Evolutionary conservation across 2,797 vertebrate species (phyloP).

Genomic region (Schizopygopsis pylzovi): DNA sequence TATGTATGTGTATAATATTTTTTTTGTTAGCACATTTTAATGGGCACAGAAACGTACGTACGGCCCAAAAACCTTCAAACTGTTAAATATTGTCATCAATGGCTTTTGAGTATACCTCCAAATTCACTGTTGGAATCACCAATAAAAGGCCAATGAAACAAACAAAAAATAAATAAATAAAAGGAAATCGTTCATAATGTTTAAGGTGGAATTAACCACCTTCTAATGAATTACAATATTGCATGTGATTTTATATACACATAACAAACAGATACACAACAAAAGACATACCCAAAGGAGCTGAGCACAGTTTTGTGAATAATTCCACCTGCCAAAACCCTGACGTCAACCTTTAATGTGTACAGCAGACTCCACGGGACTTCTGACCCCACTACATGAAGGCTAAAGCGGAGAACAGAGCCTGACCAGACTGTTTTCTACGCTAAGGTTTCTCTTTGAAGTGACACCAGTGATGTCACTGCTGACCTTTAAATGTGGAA

Average conservation of each 20-base stretch:
- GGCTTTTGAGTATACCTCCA: neutral
- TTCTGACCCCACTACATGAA: constrained; percentile 16
- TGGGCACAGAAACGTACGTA: no score
- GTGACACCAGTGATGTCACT: constrained; percentile 52
- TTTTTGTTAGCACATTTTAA: neutral
- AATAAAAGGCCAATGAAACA: neutral
- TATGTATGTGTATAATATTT: no score
- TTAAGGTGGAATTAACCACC: neutral
- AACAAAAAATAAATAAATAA: no score
- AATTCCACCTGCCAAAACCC: neutral
- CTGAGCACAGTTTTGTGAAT: neutral
- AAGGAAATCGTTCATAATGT: neutral
- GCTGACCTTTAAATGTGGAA: constrained; percentile 53
- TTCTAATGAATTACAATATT: neutral
- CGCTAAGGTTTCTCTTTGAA: constrained; percentile 50
- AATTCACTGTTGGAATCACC: neutral
- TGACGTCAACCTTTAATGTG: constrained; percentile 4
- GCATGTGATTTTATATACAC: neutral
- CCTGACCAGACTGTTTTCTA: constrained; percentile 21
- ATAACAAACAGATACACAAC: neutral
- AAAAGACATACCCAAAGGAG: neutral
- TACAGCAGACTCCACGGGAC: neutral
- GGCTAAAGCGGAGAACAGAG: constrained; percentile 5
- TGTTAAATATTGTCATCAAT: no score
- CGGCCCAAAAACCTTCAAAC: neutral